A percentile compares a stretch with the other conserved stretches of the same genome.
Conservation (phyloP, 2,888 invertebrate genomes). For the Diaperis boleti region DNA sequence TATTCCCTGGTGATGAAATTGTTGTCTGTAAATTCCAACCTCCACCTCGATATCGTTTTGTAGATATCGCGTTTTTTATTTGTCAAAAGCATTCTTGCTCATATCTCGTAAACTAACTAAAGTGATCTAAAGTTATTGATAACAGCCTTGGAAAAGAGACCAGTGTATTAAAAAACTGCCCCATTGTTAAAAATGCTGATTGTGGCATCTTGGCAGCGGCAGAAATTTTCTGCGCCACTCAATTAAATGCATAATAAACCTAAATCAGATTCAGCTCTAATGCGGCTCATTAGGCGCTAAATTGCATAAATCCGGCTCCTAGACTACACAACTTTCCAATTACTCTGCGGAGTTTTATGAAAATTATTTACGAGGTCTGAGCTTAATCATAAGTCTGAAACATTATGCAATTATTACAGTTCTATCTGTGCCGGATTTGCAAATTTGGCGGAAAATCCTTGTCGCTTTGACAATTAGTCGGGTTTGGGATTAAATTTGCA, state of each 20-base stretch:
- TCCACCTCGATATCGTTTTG: too few species aligned
- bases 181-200: neutral
- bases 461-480: slow-evolving; percentile 14
- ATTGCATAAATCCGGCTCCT: slow-evolving; percentile 4
- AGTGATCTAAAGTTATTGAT: too few species aligned
- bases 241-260: neutral
- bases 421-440: slow-evolving; percentile 10
- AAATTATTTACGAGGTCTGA: slow-evolving; percentile 12
- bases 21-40: too few species aligned
- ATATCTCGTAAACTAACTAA: too few species aligned
- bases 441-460: slow-evolving; percentile 21
- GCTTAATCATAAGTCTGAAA: slow-evolving; percentile 7
- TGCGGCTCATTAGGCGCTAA: slow-evolving; percentile 7
- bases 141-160: too few species aligned
- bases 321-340: slow-evolving; percentile 9
- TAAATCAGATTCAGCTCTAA: slow-evolving; percentile 1
- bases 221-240: neutral
- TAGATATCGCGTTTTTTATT: too few species aligned
- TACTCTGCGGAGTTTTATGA: slow-evolving; percentile 12
- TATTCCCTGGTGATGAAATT: too few species aligned
- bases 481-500: slow-evolving; percentile 27
- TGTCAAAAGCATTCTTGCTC: too few species aligned
- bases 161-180: too few species aligned
- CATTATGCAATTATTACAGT: slow-evolving; percentile 20
- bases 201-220: neutral